Conservation (phyloP, 2,888 invertebrate genomes). For the Frankliniella intonsa region DNA sequence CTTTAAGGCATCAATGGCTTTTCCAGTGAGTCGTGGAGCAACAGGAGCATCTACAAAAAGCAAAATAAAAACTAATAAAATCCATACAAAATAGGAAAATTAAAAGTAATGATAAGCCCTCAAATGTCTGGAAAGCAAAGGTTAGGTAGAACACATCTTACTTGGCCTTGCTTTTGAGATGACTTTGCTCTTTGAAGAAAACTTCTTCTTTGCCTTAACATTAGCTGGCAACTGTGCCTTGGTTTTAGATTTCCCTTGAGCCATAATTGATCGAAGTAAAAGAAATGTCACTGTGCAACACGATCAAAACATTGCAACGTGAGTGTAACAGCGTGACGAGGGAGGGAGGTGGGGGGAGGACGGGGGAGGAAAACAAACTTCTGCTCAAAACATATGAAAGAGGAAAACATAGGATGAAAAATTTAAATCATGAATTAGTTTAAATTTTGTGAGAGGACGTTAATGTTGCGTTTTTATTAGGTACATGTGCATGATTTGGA, state of each 20-base stretch:
- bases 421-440: neutral
- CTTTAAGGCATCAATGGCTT: neutral
- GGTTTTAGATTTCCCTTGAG: neutral
- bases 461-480: too few species aligned
- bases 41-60: neutral
- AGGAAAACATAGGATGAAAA: neutral
- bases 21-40: neutral
- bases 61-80: neutral
- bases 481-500: too few species aligned
- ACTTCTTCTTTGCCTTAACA: slow-evolving; percentile 2
- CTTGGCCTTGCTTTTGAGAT: neutral
- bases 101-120: neutral
- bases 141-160: neutral
- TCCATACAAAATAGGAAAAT: neutral
- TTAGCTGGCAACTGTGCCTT: neutral
- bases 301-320: neutral
- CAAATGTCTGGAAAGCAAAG: neutral
- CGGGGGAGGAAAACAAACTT: neutral
- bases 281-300: too few species aligned
- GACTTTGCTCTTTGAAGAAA: neutral
- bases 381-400: neutral
- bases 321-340: neutral
- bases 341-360: neutral
- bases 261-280: neutral
- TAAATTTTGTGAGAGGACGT: too few species aligned